Base-by-base conservation (phyloP, 2,797 vertebrate genomes). In the Peromyscus aztecus region DNA sequence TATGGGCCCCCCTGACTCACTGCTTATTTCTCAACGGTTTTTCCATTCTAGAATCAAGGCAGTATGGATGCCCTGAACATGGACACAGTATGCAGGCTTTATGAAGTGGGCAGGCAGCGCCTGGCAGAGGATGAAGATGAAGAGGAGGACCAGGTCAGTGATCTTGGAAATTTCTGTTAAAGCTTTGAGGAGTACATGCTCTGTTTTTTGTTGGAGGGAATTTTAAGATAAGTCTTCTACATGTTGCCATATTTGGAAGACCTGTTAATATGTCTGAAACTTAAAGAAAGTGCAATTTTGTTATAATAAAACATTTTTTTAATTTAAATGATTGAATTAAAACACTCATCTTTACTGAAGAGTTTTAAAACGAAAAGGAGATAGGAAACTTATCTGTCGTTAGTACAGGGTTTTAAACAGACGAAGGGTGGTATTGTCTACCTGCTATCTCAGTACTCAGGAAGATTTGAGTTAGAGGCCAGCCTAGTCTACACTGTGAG, bases 41-140 rank as follows among this genome's bases (percentile, higher is more conserved):
- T 46, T 98, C 52, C 40, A 1, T 97, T 98, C 61, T 97, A 99
- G 99, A 99, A 99, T 97, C 99, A 99, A 98, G 98, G 99, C 88
- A 99, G 98, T 95, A 99, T 99, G 98, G 99, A 99, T 97, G 99
- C 99, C 3, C 99, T 99, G 92, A 99, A 99, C 98, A 99, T 99
- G 96, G 99, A 99, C 98, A 99, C 99, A 0, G 99, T 99, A 63
- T 99, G 99, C 98, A 99, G 99, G 61, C 99, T 99, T 2, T 99
- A 99, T 94, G 99, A 99, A 98, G 99, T 99, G 89, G 99, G 99
- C 55, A 99, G 99, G 82, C 99, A 99, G 98, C 99, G 99, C 67
- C 98, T 99, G 94, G 99, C 99, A 34, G 99, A 99, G 98, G 99
- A 99, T 97, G 99, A 99, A 94, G 99, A 99, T 96, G 99, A 99